phyloP scores from a whole-genome alignment of 1,140 invertebrate species.

The Pogonognathellus flavescens region DNA sequence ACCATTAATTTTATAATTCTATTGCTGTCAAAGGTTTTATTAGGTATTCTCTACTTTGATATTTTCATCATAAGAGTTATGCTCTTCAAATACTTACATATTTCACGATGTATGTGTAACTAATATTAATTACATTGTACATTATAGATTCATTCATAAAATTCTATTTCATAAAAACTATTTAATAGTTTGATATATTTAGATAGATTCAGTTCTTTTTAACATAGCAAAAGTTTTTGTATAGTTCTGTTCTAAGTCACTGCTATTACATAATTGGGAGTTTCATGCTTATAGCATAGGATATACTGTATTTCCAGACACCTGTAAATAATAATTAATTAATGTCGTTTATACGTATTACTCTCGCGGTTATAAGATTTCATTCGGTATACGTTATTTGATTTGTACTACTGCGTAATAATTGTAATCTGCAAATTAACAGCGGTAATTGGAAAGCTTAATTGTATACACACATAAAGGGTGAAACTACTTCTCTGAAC shows the following conservation, averaged over 20 bases:
- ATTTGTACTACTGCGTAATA: background rate
- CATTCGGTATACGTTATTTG: background rate
- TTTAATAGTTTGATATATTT: background rate
- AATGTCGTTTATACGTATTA: background rate
- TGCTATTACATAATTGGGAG: background rate
- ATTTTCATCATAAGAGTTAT: too few relatives aligned
- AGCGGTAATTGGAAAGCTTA: background rate
- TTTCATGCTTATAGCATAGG: conserved; percentile 46
- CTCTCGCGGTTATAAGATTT: background rate
- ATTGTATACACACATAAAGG: background rate
- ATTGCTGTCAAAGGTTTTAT: too few relatives aligned
- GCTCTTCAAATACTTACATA: background rate
- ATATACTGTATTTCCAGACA: conserved; percentile 66
- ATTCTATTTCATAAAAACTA: background rate
- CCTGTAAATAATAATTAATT: conserved; percentile 52
- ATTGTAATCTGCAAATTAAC: background rate
- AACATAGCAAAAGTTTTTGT: too few relatives aligned
- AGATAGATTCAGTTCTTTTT: background rate
- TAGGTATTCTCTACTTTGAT: too few relatives aligned
- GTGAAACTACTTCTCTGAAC: background rate
- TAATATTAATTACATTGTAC: too few relatives aligned
- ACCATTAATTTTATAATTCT: too few relatives aligned
- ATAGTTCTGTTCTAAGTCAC: background rate
- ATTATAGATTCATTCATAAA: background rate
- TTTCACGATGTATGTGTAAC: too few relatives aligned